phyloP scores from a whole-genome alignment of 1,140 invertebrate species.

The Drosophila paulistorum region DNA sequence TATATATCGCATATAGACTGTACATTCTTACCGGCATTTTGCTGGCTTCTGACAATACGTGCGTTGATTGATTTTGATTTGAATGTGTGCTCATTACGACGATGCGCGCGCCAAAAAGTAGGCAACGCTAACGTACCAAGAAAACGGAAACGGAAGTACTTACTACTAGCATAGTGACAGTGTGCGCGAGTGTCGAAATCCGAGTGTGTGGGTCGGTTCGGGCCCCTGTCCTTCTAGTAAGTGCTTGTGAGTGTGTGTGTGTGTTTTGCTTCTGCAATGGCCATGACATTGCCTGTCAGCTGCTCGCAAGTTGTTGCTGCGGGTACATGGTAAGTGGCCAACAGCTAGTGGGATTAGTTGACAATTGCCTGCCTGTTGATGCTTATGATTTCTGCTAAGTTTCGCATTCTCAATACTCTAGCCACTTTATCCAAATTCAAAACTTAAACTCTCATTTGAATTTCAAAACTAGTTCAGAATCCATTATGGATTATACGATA shows the following conservation, averaged over 20 bases:
- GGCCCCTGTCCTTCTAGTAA: slow-evolving; percentile 1
- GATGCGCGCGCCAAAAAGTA: slow-evolving; percentile 71
- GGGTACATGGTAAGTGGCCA: slow-evolving; percentile 32
- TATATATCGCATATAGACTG: slow-evolving; percentile 5
- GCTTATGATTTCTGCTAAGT: not conserved
- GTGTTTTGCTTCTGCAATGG: not conserved
- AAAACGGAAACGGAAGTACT: slow-evolving; percentile 75
- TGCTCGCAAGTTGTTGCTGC: no score
- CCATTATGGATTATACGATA: no score
- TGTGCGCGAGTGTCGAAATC: slow-evolving; percentile 28
- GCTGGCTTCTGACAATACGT: slow-evolving; percentile 58
- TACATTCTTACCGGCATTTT: slow-evolving; percentile 31
- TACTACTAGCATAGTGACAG: slow-evolving; percentile 25
- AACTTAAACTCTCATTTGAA: no score
- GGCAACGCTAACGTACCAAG: slow-evolving; percentile 41
- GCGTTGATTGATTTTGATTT: slow-evolving; percentile 77
- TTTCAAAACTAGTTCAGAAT: no score
- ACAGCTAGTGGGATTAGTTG: not conserved
- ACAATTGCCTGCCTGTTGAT: slow-evolving; percentile 22
- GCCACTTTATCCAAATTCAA: no score
- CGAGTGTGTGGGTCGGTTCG: slow-evolving; percentile 23
- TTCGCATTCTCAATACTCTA: not conserved
- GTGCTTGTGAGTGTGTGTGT: slow-evolving; percentile 8
- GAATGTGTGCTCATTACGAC: slow-evolving; percentile 73
- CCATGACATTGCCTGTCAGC: slow-evolving; percentile 33